These are phyloP conservation scores for Pangasius sanitwongsei DNA, from an alignment of 2,797 vertebrate species.

Conservation along the genomic window DNA sequence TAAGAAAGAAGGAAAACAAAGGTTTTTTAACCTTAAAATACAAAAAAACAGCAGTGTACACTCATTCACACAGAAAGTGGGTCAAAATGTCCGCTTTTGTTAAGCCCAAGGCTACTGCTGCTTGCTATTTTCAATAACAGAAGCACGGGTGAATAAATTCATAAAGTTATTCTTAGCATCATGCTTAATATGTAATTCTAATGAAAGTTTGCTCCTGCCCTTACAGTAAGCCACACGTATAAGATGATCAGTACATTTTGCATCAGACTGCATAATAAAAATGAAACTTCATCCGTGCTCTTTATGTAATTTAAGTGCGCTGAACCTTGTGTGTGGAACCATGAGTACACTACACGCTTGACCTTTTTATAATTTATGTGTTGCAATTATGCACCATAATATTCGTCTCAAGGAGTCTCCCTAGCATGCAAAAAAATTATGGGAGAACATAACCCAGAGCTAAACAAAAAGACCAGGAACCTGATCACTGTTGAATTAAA, in stretches of 20 bases:
- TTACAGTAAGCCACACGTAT: background rate
- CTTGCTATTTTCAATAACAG: background rate
- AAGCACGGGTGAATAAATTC: background rate
- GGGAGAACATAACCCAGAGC: background rate
- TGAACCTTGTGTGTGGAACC: background rate
- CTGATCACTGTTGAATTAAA: background rate
- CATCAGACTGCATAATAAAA: background rate
- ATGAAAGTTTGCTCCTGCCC: background rate
- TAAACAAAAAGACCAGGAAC: background rate
- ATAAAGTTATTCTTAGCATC: background rate
- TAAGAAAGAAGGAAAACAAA: background rate
- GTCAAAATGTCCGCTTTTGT: background rate
- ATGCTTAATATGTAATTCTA: slow-evolving; percentile 6
- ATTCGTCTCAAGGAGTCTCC: background rate
- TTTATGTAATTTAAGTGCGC: slow-evolving; percentile 6
- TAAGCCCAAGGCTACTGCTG: background rate
- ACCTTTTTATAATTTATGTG: slow-evolving; percentile 25
- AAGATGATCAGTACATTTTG: background rate
- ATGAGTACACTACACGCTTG: background rate
- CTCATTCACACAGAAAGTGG: background rate
- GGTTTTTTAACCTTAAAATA: background rate
- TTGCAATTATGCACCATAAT: background rate
- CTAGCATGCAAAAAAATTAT: background rate
- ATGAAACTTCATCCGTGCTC: background rate
- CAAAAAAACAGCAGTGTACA: background rate